These are phyloP conservation scores for Merluccius polli DNA, from an alignment of 2,797 vertebrate species.

Conservation along the genomic window DNA sequence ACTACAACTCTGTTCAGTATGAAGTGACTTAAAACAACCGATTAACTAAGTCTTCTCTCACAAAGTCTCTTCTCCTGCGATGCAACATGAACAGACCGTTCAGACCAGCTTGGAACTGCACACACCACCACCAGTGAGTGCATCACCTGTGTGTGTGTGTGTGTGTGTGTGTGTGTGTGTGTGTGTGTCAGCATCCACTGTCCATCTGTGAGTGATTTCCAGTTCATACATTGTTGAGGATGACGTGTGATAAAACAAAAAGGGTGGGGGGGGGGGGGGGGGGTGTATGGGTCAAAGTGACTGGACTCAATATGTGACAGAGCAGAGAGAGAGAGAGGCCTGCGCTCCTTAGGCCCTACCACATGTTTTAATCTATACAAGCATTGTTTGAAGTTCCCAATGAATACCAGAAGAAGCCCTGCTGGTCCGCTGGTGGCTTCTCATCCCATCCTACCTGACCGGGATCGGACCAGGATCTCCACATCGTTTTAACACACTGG, in stretches of 20 bases:
- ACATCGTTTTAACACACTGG: too few species aligned
- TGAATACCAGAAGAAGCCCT: constrained; percentile 66
- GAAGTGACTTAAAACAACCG: not conserved
- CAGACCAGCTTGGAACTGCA: too few species aligned
- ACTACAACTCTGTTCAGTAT: not conserved
- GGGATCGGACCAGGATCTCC: constrained; percentile 22
- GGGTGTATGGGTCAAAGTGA: constrained; percentile 74
- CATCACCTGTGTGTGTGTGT: too few species aligned
- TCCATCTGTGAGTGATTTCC: constrained; percentile 75
- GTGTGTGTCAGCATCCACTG: constrained; percentile 43
- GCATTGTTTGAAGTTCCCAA: constrained; percentile 76
- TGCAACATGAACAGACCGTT: not conserved
- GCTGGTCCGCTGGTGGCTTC: constrained; percentile 58
- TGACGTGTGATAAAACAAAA: constrained; percentile 72
- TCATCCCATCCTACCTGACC: constrained; percentile 59
- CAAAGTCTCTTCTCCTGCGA: too few species aligned
- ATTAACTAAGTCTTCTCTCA: not conserved
- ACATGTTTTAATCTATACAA: constrained; percentile 74
- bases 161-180: too few species aligned
- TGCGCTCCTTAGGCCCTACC: constrained; percentile 57
- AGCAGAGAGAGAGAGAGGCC: constrained; percentile 22
- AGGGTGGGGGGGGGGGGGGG: constrained; percentile 40
- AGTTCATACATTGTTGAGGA: constrained; percentile 63
- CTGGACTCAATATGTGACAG: constrained; percentile 67
- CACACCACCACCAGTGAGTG: too few species aligned